Evolutionary conservation across 2,888 invertebrate genomes (phyloP).

Genomic region (Rhaphigaster nebulosa): DNA sequence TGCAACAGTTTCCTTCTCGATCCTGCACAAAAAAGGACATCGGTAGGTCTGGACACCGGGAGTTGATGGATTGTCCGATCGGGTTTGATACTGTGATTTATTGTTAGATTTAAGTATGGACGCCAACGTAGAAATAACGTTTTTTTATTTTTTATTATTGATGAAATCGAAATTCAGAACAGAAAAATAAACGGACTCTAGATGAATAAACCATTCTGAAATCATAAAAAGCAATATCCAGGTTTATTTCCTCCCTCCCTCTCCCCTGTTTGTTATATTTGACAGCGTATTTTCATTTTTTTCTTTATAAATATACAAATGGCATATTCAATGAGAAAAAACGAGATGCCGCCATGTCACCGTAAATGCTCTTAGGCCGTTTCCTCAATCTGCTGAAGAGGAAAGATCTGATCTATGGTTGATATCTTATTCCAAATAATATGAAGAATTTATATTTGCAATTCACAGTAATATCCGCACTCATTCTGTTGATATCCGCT

Average conservation of each 20-base stretch:
- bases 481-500: too few relatives aligned
- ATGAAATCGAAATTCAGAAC: not conserved
- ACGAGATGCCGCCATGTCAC: too few relatives aligned
- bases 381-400: not conserved
- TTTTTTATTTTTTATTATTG: not conserved
- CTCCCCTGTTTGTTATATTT: too few relatives aligned
- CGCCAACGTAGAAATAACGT: not conserved
- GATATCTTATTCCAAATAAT: not conserved
- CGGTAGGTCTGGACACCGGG: not conserved
- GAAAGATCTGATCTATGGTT: not conserved
- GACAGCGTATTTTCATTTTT: not conserved
- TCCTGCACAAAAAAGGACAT: not conserved
- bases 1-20: slow-evolving; percentile 18
- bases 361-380: not conserved
- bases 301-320: not conserved
- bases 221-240: not conserved
- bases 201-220: not conserved
- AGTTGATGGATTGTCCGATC: not conserved
- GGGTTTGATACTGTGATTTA: not conserved
- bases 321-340: not conserved
- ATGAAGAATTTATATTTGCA: too few relatives aligned
- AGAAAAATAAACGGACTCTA: not conserved
- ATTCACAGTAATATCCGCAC: too few relatives aligned
- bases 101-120: not conserved
- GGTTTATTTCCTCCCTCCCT: not conserved